These are phyloP conservation scores for Idaea biselata DNA, from an alignment of 2,888 invertebrate species.

Conservation along the genomic window DNA sequence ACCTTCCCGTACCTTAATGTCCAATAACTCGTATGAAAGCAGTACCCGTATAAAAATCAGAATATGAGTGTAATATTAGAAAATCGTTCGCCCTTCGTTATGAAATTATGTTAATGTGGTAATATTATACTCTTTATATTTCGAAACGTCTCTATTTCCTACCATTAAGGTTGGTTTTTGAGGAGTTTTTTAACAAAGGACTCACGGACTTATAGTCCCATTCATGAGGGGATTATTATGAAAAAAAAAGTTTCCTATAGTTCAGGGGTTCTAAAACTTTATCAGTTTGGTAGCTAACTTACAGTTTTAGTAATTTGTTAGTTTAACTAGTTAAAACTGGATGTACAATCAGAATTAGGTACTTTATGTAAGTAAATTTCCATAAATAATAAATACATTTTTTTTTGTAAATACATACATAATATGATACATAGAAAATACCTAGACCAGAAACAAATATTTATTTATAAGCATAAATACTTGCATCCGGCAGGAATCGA, in stretches of 20 bases:
- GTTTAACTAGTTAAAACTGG: too few relatives aligned
- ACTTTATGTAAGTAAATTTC: too few relatives aligned
- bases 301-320: too few relatives aligned
- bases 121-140: conserved; percentile 17
- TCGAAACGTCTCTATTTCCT: conserved; percentile 13
- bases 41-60: conserved; percentile 50
- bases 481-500: too few relatives aligned
- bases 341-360: too few relatives aligned
- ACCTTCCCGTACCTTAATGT: conserved; percentile 26
- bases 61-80: conserved; percentile 66
- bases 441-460: too few relatives aligned
- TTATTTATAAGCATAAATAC: too few relatives aligned
- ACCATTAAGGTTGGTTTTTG: conserved; percentile 14
- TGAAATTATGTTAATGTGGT: conserved; percentile 70
- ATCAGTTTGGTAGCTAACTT: too few relatives aligned
- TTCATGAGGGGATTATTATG: conserved; percentile 33
- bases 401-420: too few relatives aligned
- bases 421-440: too few relatives aligned
- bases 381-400: too few relatives aligned
- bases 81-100: conserved; percentile 68
- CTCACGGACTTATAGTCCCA: conserved; percentile 32
- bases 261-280: too few relatives aligned
- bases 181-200: conserved; percentile 20
- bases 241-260: conserved; percentile 43
- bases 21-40: conserved; percentile 28